Conservation (phyloP, 92 coral and sea anemone genomes). For the Umimayanthus chanpuru region DNA sequence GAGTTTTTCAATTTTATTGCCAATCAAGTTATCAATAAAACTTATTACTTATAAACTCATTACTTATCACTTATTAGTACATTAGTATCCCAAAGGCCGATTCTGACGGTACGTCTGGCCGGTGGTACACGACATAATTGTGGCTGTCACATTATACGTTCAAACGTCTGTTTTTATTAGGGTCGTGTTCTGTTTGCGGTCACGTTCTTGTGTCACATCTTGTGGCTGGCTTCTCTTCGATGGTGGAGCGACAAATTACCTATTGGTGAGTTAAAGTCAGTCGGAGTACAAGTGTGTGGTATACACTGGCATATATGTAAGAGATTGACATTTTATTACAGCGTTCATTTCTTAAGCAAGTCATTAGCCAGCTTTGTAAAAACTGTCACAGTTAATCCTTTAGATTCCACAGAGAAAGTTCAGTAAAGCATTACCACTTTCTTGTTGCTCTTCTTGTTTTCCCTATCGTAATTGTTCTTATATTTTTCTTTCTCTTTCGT, state of each 20-base stretch:
- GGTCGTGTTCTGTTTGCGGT: slow-evolving; percentile 81
- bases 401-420: background rate
- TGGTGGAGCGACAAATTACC: slow-evolving; percentile 51
- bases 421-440: too few species aligned
- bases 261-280: slow-evolving; percentile 19
- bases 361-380: background rate
- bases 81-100: too few species aligned
- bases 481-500: background rate
- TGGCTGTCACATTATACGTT: too few species aligned
- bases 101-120: too few species aligned
- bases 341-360: background rate
- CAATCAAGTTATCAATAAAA: too few species aligned
- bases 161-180: slow-evolving; percentile 35
- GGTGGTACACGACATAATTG: too few species aligned
- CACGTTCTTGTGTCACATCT: slow-evolving; percentile 63
- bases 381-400: background rate
- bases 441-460: too few species aligned
- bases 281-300: background rate
- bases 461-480: too few species aligned
- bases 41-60: too few species aligned
- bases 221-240: slow-evolving; percentile 74
- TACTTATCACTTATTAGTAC: too few species aligned
- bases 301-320: too few species aligned
- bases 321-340: background rate
- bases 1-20: too few species aligned